Evolutionary conservation across 2,888 invertebrate species (phyloP).

Genomic region (Gryllus longicercus): DNA sequence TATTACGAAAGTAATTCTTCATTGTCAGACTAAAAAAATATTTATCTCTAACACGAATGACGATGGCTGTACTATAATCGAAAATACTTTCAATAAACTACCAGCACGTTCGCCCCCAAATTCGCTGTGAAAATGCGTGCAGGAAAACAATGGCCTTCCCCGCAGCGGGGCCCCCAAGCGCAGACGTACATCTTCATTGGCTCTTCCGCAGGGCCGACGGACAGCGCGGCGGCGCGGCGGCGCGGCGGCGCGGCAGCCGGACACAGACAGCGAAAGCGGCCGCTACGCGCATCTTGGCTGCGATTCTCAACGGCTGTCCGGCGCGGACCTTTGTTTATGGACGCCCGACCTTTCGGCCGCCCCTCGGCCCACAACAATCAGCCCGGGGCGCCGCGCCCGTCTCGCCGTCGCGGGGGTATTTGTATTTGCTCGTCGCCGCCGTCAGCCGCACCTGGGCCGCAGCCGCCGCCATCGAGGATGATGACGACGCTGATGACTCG

Average conservation of each 20-base stretch:
- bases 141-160: neutral
- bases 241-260: neutral
- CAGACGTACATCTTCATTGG: neutral
- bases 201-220: neutral
- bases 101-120: too few species aligned
- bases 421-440: neutral
- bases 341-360: neutral
- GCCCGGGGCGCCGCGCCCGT: neutral
- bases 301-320: neutral
- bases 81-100: too few species aligned
- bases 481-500: neutral
- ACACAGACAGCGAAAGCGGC: neutral
- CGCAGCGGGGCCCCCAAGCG: neutral
- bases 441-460: neutral
- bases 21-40: too few species aligned
- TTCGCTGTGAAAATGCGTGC: neutral
- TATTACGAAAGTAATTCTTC: too few species aligned
- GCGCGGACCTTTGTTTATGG: conserved; percentile 6
- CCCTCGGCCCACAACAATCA: neutral
- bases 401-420: neutral
- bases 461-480: neutral
- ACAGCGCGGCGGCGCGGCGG: too few species aligned
- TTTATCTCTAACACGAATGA: too few species aligned
- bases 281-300: neutral
- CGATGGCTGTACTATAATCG: too few species aligned